Evolutionary conservation across 2,888 invertebrate species (phyloP), one percentile per base, ranked within the genome.

Genomic region (Herminia tarsipennalis): DNA sequence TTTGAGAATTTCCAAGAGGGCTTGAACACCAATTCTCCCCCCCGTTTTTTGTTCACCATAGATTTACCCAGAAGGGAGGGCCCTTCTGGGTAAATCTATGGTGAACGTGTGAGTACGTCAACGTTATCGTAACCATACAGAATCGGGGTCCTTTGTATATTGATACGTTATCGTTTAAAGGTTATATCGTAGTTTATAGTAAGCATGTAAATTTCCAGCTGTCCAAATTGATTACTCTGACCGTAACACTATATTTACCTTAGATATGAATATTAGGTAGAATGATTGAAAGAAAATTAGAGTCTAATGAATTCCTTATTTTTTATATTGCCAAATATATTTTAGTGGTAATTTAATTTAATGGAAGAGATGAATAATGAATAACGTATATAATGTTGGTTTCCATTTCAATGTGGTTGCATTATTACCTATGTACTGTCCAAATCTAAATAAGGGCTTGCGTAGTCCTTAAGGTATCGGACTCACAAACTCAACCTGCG

Each of bases 281-380:
- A 73, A 76, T 70, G 81, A 79, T 85, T 84, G 72, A 78, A 79
- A 76, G 76, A 84, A 82, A 81, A 54, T 21, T 84, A 82, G 78
- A 83, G 83, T 86, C 76, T 86, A 86, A 83, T 79, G 86, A 88
- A 86, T 84, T 82, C 81, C 85, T 88, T 89, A 88, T 88, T 89
- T 86, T 89, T 89, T 89, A 86, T 88, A 89, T 89, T 88, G 89
- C 88, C 88, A 89, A 89, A 89, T 88, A 88, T 89, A 87, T 87
- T 86, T 77, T 86, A 87, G 86, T 77, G 80, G 84, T 88, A 86
- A 83, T 81, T 81, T 69, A 78, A 80, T 83, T 79, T 85, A 83
- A 80, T 75, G 76, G 78, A 83, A 77, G 81, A 85, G 81, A 77
- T 69, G 70, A 83, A 83, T n/a, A n/a, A n/a, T n/a, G n/a, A n/a